Evolutionary conservation across 2,888 invertebrate genomes (phyloP), one percentile per base, ranked within the genome.

Genomic region (Nematopogon swammerdamellus): DNA sequence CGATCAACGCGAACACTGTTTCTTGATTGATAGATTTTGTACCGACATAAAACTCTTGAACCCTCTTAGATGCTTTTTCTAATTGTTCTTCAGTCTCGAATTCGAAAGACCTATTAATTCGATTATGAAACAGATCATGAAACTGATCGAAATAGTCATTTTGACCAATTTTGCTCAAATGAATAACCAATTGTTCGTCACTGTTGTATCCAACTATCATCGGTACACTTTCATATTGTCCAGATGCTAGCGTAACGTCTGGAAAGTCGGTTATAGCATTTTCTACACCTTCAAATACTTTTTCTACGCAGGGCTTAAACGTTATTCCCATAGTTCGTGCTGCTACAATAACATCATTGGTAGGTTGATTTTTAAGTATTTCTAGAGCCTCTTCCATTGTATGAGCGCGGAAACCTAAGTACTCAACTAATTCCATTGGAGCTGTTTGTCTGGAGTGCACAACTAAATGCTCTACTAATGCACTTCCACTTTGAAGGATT

Each of bases 201-300:
- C 62, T 59, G 44, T 58, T 68, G 44, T 64, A 69, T 2, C 73
- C 73, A 3, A 66, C 54, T n/a, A 73, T 49, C 19, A 70, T 53
- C 5, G 65, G 58, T n/a, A 66, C 57, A 18, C 59, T 55, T 42
- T 53, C 60, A 0, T 45, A 48, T 16, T 18, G 16, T 3, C 44
- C 47, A 20, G 44, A 25, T 42, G 16, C 16, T 20, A 51, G 18
- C 10, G 46, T 19, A 19, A 19, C 29, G 11, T 30, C 51, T 54
- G 69, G 65, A 51, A 60, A 57, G 17, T 58, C 58, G 2, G 60
- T 54, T 30, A 72, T 50, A 48, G 72, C 63, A 1, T 58, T 54
- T 44, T 67, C 64, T 1, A 65, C 59, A 19, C 54, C 56, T 2
- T 65, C 59, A 47, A 67, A 66, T 45, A 58, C 49, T 19, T 58